Base-by-base conservation (phyloP, 2,113 vertebrate genomes). In the Menura novaehollandiae region DNA sequence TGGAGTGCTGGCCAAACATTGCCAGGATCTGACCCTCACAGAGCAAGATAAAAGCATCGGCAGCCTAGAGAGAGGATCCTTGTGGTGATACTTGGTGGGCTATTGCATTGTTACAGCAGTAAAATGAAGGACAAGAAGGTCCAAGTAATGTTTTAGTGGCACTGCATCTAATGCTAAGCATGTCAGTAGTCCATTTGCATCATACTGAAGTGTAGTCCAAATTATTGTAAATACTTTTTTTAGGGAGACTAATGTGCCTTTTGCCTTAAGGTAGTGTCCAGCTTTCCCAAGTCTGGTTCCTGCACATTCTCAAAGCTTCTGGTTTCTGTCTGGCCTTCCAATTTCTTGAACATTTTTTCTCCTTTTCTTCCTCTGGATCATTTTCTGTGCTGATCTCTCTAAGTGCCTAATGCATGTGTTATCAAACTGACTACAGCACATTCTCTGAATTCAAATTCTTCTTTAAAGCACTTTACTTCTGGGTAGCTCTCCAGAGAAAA, bases 361-460 rank as follows among this genome's bases (percentile, higher is more conserved):
- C 8, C 22, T 75, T 91, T 91, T 72, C 24, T 87, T 78, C 37
- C 23, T 33, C 44, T 73, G 21, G n/a, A 49, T 79, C 32, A 51
- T 52, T 60, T 72, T 82, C n/a, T 73, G 1, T 72, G 20, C 27
- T 68, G 24, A 18, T 20, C 6, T 92, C 43, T 81, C 63, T 56
- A 2, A 1, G 27, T 88, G 52, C 39, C 43, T 68, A 49, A 71
- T 44, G 19, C 13, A 56, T 2, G 0, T 1, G 0, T 84, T 60
- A 32, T 49, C 24, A n/a, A 59, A 55, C 24, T 19, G 35, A 83
- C 53, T 67, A 22, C 33, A 33, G 22, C 39, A 43, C 63, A 56
- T 35, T 67, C 53, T 62, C 75, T 39, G 59, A 89, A 62, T 77
- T 82, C 8, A 59, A 26, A 49, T 59, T 78, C 20, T 41, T 91